These are phyloP conservation scores for Panopea generosa DNA, from an alignment of 2,888 invertebrate species.

Conservation along the genomic window DNA sequence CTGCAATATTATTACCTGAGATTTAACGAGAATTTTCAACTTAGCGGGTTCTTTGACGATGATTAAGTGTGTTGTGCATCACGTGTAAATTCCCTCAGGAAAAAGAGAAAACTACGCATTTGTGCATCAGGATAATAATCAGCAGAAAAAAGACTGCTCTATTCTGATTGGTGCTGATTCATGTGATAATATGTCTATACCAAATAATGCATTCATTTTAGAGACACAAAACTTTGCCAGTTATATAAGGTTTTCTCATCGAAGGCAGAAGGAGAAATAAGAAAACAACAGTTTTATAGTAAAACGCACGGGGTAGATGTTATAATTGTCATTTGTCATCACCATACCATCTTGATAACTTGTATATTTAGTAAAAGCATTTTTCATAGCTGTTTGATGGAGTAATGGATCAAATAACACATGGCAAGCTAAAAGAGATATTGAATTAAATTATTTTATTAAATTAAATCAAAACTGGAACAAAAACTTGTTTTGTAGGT, in stretches of 20 bases:
- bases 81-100: conserved; percentile 58
- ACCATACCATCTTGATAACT: too few species aligned
- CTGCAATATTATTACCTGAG: conserved; percentile 50
- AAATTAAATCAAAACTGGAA: too few species aligned
- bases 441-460: too few species aligned
- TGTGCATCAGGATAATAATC: conserved; percentile 54
- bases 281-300: neutral
- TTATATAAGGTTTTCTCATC: conserved; percentile 10
- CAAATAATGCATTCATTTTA: conserved; percentile 55
- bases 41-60: conserved; percentile 53
- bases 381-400: too few species aligned
- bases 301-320: neutral
- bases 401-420: too few species aligned
- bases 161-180: conserved; percentile 59
- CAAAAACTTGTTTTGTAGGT: too few species aligned
- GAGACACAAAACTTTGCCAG: conserved; percentile 34
- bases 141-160: conserved; percentile 58
- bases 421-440: too few species aligned
- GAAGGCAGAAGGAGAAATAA: neutral
- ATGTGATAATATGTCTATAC: conserved; percentile 59
- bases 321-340: neutral
- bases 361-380: too few species aligned
- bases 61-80: conserved; percentile 36
- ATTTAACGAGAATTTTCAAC: conserved; percentile 59
- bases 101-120: conserved; percentile 23